phyloP scores from a whole-genome alignment of 2,888 invertebrate genomes.

The Alviniconcha strummeri region DNA sequence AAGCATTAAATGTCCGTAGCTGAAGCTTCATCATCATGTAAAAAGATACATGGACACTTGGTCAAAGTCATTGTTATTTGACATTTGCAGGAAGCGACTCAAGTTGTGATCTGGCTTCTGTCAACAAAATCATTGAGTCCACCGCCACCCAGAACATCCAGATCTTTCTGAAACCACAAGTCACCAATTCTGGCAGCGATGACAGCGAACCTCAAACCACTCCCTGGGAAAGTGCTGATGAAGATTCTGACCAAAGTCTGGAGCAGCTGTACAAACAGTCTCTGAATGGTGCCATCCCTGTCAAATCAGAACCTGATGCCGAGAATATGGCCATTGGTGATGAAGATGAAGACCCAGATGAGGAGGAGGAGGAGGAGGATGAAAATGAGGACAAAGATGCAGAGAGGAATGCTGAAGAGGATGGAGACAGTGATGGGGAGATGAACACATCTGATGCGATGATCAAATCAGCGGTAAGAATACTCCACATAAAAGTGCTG shows the following conservation, averaged over 20 bases:
- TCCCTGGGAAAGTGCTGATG: conserved; percentile 35
- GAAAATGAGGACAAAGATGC: conserved; percentile 16
- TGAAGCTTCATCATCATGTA: too few species aligned
- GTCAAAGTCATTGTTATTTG: too few species aligned
- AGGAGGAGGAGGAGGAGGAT: conserved; percentile 20
- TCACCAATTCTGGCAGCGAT: conserved; percentile 26
- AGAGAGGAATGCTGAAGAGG: conserved; percentile 17
- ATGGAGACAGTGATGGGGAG: background rate
- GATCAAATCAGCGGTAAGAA: too few species aligned
- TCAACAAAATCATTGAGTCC: conserved; percentile 85
- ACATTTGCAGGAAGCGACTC: conserved; percentile 46
- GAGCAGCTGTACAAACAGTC: conserved; percentile 39
- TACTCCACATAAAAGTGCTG: too few species aligned
- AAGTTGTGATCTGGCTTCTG: conserved; percentile 82
- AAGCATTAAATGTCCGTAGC: too few species aligned
- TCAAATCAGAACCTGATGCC: background rate
- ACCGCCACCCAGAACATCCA: conserved; percentile 81
- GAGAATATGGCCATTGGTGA: conserved; percentile 13
- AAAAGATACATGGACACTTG: too few species aligned
- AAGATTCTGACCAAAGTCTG: conserved; percentile 37
- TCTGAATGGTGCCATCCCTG: background rate
- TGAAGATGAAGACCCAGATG: conserved; percentile 20
- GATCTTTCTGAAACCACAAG: conserved; percentile 77
- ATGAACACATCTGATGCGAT: too few species aligned
- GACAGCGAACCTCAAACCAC: conserved; percentile 36